Percentiles rank a stretch among this genome's conserved stretches.
phyloP scores from a whole-genome alignment of 2,797 vertebrate species.

The Aldrovandia affinis region DNA sequence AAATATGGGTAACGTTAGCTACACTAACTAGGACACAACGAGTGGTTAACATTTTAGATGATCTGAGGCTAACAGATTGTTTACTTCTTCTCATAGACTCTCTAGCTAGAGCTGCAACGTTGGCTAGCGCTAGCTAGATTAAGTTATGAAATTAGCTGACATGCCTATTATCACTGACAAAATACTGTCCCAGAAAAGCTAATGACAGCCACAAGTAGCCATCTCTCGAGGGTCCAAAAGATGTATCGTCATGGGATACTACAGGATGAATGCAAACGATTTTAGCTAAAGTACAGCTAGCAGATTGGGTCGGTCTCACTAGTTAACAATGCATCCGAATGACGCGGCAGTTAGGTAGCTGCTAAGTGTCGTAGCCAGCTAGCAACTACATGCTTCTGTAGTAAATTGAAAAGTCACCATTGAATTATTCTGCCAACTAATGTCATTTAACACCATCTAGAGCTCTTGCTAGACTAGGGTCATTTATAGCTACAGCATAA shows the following conservation, averaged over 20 bases:
- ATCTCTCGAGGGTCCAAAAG: background rate
- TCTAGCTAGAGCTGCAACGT: background rate
- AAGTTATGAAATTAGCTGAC: background rate
- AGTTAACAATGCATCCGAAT: constrained; percentile 27
- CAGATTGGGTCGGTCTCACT: constrained; percentile 19
- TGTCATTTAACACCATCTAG: background rate
- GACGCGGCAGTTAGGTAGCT: constrained; percentile 21
- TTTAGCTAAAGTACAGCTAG: background rate
- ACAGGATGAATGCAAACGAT: constrained; percentile 16
- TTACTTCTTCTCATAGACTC: constrained; percentile 5
- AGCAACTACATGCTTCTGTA: background rate
- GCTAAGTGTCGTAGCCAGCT: background rate
- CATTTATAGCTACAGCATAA: background rate
- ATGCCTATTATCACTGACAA: background rate
- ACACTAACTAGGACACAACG: background rate
- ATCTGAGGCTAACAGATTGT: background rate
- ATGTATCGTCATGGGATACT: background rate
- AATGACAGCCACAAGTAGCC: background rate
- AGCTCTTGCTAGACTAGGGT: background rate
- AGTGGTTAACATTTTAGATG: background rate
- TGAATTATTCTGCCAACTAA: background rate
- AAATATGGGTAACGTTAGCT: background rate
- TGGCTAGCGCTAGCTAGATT: background rate
- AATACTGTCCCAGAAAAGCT: background rate
- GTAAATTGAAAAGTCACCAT: background rate